Base-by-base conservation (phyloP, 2,888 invertebrate species). In the Epinotia brunnichana region DNA sequence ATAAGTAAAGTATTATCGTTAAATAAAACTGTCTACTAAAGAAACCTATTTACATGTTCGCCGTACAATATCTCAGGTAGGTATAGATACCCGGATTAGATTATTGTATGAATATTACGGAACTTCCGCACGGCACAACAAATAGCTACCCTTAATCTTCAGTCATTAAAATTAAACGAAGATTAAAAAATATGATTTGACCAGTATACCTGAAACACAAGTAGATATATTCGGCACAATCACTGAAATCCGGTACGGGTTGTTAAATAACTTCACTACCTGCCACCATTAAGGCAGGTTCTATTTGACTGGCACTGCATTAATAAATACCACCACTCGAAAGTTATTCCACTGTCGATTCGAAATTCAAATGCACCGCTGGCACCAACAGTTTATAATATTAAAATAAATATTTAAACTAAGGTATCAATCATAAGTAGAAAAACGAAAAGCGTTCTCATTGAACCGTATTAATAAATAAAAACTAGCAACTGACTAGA, bases 401-500 rank as follows among this genome's bases (percentile, higher is more conserved):
- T 64, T 10, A 0, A 54, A 48, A 44, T 24, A 51, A 63, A 17
- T 48, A 29, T 15, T 29, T 21, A 17, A 62, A 62, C n/a, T 56
- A n/a, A n/a, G 29, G 53, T 64, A 44, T 29, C 41, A 21, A n/a
- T 24, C 24, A 63, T 13, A 63, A 19, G 9, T 1, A 3, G 15
- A 67, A 67, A 17, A 24, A n/a, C 4, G 9, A 7, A 61, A 61
- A 21, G 15, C 13, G 5, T n/a, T 53, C 21, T 48, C 17, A 48
- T 21, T 51, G n/a, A 66, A 41, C 53, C 5, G 21, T 48, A 11
- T 59, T 41, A 13, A 48, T 21, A 39, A 13, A 48, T 21, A 39
- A 69, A 61, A 61, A 51, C 39, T 69, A 61, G 69, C 53, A 69
- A n/a, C 39, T 24, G 53, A 69, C 60, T 69, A 61, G 61, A 69